phyloP scores from a whole-genome alignment of 2,113 vertebrate genomes.

The Protomyctophum bolini region DNA sequence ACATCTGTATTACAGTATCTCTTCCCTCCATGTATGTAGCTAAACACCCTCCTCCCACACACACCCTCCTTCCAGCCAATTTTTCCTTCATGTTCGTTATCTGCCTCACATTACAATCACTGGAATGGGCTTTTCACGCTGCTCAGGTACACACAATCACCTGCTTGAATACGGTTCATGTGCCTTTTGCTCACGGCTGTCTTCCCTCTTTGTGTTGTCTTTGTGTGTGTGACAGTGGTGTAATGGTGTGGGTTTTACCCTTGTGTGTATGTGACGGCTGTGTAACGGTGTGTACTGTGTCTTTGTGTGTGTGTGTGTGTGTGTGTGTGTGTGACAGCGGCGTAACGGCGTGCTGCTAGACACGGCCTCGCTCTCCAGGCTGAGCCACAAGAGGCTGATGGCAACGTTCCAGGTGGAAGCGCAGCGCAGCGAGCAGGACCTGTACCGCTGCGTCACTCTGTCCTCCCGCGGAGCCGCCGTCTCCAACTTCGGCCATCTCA shows the following conservation, averaged over 20 bases:
- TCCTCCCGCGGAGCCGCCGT: constrained; percentile 86
- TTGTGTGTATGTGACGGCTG: no score
- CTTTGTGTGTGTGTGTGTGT: background rate
- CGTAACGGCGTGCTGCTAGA: constrained; percentile 83
- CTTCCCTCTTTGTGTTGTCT: constrained; percentile 14
- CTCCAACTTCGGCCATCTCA: constrained; percentile 95
- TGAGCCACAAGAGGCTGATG: constrained; percentile 89
- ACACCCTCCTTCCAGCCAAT: no score
- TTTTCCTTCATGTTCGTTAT: background rate
- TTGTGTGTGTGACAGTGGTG: no score
- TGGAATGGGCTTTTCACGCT: constrained; percentile 16
- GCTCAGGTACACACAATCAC: constrained; percentile 24
- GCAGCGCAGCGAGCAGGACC: constrained; percentile 84
- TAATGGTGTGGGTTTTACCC: no score
- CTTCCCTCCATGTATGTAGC: constrained; percentile 19
- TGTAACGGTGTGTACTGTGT: no score
- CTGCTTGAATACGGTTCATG: background rate
- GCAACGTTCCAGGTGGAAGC: constrained; percentile 88
- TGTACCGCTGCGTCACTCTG: constrained; percentile 92
- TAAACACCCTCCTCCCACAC: no score
- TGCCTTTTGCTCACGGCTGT: constrained; percentile 3
- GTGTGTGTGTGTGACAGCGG: constrained; percentile 73
- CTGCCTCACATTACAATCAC: constrained; percentile 31
- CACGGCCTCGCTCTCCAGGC: constrained; percentile 77
- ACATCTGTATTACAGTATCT: constrained; percentile 22